Evolutionary conservation across 2,797 vertebrate species (phyloP), one percentile per base, ranked within the genome.

Genomic region (Bradypodion ventrale): DNA sequence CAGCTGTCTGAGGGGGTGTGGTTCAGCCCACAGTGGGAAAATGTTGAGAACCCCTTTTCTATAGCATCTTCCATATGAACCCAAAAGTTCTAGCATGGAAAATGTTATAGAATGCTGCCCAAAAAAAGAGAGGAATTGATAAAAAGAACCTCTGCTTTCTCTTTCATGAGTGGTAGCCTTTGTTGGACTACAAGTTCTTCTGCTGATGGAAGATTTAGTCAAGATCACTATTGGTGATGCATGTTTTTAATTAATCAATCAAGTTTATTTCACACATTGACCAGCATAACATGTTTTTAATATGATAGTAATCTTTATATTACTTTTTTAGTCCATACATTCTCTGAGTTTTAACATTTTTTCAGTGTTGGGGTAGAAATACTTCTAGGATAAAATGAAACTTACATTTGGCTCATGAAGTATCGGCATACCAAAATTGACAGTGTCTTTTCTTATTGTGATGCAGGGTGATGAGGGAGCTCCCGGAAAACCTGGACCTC

Each of bases 381-480:
- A 56, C 1, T 32, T 15, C 56, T 40, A 68, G 15, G 32, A 29
- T 32, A 29, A 63, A 32, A 78, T 44, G 27, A 6, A 6, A 16
- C 19, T 25, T 25, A 29, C 32, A n/a, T 40, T 52, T 49, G 32
- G 21, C 27, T 49, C 29, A 37, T 29, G 65, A 65, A 7, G 65
- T 21, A 32, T 56, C 4, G 49, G 82, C 81, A 6, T 44, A 87
- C 16, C 10, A 25, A 10, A 23, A 13, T 72, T 70, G 59, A 62
- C 7, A 27, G 83, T 81, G 9, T 9, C 23, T 86, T 23, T 93
- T 92, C 42, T 93, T 77, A 94, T 88, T 93, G 74, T 94, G 73
- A 93, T 90, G n/a, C 93, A 99, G 98, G 98, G 98, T 85, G 96
- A 88, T 16, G 97, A 99, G 90, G 98, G 98, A n/a, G 92, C 95